Conservation (phyloP, 1,140 invertebrate genomes). For the Meloidogyne chitwoodi region DNA sequence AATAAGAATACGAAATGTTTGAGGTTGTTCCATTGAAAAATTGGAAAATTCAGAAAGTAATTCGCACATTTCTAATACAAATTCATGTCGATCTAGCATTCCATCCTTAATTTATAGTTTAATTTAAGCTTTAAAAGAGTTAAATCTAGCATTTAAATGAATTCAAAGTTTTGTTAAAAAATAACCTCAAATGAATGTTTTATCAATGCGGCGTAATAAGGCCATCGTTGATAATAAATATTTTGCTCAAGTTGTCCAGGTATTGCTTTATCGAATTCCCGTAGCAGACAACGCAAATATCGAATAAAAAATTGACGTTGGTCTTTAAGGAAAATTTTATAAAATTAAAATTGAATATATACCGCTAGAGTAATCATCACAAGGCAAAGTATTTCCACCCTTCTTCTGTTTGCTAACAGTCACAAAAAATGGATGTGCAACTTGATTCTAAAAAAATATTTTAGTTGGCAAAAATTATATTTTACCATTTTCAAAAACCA, state of each 20-base stretch:
- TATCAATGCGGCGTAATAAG: slow-evolving; percentile 42
- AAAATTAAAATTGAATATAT: not conserved
- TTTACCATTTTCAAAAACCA: slow-evolving; percentile 48
- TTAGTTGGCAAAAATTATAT: not conserved
- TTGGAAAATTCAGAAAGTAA: slow-evolving; percentile 38
- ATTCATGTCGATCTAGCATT: slow-evolving; percentile 48
- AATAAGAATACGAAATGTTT: slow-evolving; percentile 44
- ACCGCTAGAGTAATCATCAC: slow-evolving; percentile 18
- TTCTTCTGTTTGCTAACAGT: slow-evolving; percentile 23
- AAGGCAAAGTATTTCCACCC: slow-evolving; percentile 14
- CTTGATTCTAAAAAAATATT: slow-evolving; percentile 23
- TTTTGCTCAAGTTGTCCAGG: slow-evolving; percentile 26
- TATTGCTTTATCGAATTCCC: slow-evolving; percentile 23
- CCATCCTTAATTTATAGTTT: slow-evolving; percentile 36
- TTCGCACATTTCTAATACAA: slow-evolving; percentile 44
- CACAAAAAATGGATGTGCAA: slow-evolving; percentile 15
- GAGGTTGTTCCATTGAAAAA: slow-evolving; percentile 46
- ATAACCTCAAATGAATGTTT: slow-evolving; percentile 49
- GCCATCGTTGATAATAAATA: slow-evolving; percentile 42
- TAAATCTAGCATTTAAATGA: no score
- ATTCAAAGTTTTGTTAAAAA: no score
- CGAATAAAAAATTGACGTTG: slow-evolving; percentile 35
- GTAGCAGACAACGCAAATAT: slow-evolving; percentile 30
- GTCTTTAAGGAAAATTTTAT: slow-evolving; percentile 20
- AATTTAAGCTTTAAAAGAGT: not conserved